A percentile compares a stretch with the other conserved stretches of the same genome.
Evolutionary conservation across 2,888 invertebrate species (phyloP).

Genomic region (Periphyllus acericola): DNA sequence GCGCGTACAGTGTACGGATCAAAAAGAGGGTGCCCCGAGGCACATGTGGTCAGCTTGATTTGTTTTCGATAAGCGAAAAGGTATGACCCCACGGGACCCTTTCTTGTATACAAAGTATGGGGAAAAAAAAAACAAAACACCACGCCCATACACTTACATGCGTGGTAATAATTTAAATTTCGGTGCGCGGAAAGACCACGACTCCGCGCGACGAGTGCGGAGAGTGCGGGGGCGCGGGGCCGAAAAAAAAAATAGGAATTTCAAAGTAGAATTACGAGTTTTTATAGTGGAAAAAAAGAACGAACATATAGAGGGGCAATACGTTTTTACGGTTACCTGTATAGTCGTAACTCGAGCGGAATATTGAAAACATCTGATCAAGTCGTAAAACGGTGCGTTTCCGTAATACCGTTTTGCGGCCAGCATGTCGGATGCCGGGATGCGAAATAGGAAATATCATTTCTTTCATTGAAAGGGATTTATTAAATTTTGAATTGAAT

Average conservation of each 20-base stretch:
- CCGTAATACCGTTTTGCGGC: slow-evolving; percentile 40
- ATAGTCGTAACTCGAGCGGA: slow-evolving; percentile 51
- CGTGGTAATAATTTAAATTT: slow-evolving; percentile 60
- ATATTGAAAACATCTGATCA: slow-evolving; percentile 61
- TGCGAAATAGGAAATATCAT: slow-evolving; percentile 50
- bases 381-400: slow-evolving; percentile 56
- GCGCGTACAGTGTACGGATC: slow-evolving; percentile 43
- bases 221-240: neutral
- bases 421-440: slow-evolving; percentile 29
- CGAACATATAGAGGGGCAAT: slow-evolving; percentile 21
- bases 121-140: neutral
- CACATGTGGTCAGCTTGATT: slow-evolving; percentile 65
- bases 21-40: slow-evolving; percentile 51
- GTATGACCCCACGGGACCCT: slow-evolving; percentile 62
- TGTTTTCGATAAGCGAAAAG: slow-evolving; percentile 66
- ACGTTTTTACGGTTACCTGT: slow-evolving; percentile 60
- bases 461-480: slow-evolving; percentile 57
- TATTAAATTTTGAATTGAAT: slow-evolving; percentile 53
- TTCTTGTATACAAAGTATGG: slow-evolving; percentile 54
- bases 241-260: slow-evolving; percentile 48
- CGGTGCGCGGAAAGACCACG: slow-evolving; percentile 25
- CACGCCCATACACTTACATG: slow-evolving; percentile 45
- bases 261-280: slow-evolving; percentile 50
- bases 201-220: neutral
- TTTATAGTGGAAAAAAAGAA: slow-evolving; percentile 34